Percentiles rank a stretch among this genome's conserved stretches.
phyloP scores from a whole-genome alignment of 2,797 vertebrate genomes.

The Apodemus agrarius region DNA sequence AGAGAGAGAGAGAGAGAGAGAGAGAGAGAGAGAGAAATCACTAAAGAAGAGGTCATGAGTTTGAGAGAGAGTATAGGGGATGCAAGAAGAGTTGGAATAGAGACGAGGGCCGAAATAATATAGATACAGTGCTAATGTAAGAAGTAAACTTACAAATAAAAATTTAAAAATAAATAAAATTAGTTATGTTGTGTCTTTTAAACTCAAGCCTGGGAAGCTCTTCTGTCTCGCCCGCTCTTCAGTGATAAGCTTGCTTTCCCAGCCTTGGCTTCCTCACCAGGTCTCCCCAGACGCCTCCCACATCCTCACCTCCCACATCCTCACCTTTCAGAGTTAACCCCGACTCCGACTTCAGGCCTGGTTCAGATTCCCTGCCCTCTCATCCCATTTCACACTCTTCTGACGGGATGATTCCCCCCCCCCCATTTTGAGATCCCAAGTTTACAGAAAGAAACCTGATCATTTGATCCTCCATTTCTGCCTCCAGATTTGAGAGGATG shows the following conservation, averaged over 20 bases:
- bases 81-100: neutral
- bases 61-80: neutral
- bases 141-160: neutral
- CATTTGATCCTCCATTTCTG: neutral
- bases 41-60: neutral
- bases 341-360: neutral
- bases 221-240: neutral
- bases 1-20: too few species aligned
- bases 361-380: neutral
- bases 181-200: neutral
- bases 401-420: neutral
- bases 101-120: neutral
- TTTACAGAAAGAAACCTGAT: neutral
- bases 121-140: neutral
- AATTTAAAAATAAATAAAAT: neutral
- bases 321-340: neutral
- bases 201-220: neutral
- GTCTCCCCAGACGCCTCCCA: too few species aligned
- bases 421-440: neutral
- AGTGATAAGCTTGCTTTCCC: neutral
- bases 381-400: neutral
- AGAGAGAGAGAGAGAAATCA: neutral
- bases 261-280: neutral
- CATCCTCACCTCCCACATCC: neutral
- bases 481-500: neutral